Evolutionary conservation across 1,140 invertebrate genomes (phyloP), one percentile per base, ranked within the genome.

Genomic region (Drosophila pseudoananassae): DNA sequence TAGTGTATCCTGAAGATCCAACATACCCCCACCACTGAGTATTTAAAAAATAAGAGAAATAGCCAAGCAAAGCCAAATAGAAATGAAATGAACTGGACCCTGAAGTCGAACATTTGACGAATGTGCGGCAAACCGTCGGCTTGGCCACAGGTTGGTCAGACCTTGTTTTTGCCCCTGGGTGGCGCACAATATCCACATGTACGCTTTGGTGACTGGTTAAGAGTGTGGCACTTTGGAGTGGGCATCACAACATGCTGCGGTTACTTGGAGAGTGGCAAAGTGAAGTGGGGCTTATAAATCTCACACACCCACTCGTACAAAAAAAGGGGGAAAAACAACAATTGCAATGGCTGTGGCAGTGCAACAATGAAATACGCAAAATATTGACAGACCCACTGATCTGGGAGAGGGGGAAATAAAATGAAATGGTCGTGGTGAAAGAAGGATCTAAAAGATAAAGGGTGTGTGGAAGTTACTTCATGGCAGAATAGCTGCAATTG

Each of bases 291-390:
- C 61, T 75, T 74, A 81, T 81, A 78, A 85, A 78, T 87, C 77
- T 60, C 76, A 53, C 76, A 76, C 55, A 77, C 43, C 60, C 64
- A 59, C 50, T 31, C 9, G 25, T 61, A 43, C 45, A 36, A 65
- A 47, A 65, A 71, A 47, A 65, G 15, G 8, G 8, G 43, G 9
- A 12, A 60, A 57, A 52, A 50, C 20, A 75, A 56, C 65, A 65
- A 78, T 46, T 60, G 71, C 58, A 63, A 45, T 53, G 51, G 61
- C 38, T 38, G 46, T 8, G 17, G 43, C 46, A 56, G 58, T 82
- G 74, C 70, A 87, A 87, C 82, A 85, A 85, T 85, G 82, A 87
- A 85, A 85, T 87, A 78, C 75, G 82, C 82, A 85, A 85, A 85
- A 85, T 85, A 85, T 85, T 85, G 82, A 85, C 79, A 90, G 80